phyloP scores from a whole-genome alignment of 2,113 vertebrate genomes.

The Pteropus alecto region DNA sequence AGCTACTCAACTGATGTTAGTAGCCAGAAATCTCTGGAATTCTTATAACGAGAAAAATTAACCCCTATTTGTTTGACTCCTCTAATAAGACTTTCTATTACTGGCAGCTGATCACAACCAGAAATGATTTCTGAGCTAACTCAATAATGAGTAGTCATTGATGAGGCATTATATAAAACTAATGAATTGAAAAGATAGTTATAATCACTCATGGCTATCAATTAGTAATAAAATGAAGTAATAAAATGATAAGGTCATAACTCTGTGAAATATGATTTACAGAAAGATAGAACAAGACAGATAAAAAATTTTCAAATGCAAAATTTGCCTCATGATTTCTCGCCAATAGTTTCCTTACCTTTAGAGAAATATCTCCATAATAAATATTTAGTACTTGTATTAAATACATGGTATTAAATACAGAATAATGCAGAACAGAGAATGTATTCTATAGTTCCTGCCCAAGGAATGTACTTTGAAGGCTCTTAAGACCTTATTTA shows the following conservation, averaged over 20 bases:
- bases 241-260: background rate
- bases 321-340: background rate
- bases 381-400: background rate
- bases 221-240: slow-evolving; percentile 11
- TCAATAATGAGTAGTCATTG: background rate
- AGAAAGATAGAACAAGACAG: background rate
- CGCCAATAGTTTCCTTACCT: background rate
- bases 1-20: background rate
- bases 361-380: background rate
- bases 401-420: background rate
- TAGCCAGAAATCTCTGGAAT: background rate
- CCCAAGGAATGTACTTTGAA: background rate
- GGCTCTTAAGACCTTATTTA: background rate
- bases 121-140: background rate
- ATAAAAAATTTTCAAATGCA: background rate
- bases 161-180: slow-evolving; percentile 16
- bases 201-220: background rate
- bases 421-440: background rate
- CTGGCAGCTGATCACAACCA: background rate
- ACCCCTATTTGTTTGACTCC: background rate
- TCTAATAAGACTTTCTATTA: background rate
- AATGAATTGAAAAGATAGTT: slow-evolving; percentile 5
- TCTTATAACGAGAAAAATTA: background rate
- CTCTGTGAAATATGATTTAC: background rate
- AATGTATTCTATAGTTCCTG: background rate